These are phyloP conservation scores for Tetrapedia diversipes DNA, from an alignment of 2,888 invertebrate species.

Conservation along the genomic window DNA sequence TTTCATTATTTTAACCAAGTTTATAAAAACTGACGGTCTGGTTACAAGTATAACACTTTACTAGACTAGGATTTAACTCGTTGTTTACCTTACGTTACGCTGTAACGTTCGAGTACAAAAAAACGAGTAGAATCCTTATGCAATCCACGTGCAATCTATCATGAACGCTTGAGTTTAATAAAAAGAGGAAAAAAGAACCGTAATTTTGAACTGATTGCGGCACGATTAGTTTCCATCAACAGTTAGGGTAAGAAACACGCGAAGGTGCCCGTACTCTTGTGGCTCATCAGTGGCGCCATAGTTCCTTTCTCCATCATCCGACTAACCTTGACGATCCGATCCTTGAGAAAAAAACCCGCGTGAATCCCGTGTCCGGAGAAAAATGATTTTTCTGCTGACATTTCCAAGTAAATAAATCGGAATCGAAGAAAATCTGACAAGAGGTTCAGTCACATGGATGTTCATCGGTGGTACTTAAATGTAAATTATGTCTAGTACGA, in stretches of 20 bases:
- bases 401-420: conserved; percentile 40
- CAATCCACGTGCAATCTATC: conserved; percentile 22
- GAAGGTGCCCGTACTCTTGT: conserved; percentile 65
- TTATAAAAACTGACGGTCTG: too few relatives aligned
- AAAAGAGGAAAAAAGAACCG: conserved; percentile 21
- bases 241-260: conserved; percentile 48
- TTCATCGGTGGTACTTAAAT: too few relatives aligned
- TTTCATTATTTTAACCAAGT: too few relatives aligned
- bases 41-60: too few relatives aligned
- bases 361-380: too few relatives aligned
- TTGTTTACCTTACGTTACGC: background rate
- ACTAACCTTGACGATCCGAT: conserved; percentile 68
- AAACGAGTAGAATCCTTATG: conserved; percentile 25
- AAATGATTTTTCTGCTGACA: conserved; percentile 60
- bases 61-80: too few relatives aligned
- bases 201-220: conserved; percentile 34
- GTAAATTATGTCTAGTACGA: too few relatives aligned
- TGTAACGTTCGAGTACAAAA: background rate
- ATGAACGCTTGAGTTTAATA: background rate
- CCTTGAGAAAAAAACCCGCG: conserved; percentile 67
- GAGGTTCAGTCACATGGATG: too few relatives aligned
- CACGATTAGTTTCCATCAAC: conserved; percentile 33
- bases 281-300: conserved; percentile 65
- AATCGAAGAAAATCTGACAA: too few relatives aligned
- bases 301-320: conserved; percentile 70